Percentiles rank a stretch among this genome's conserved stretches.
Conservation (phyloP, 1,140 invertebrate species). For the Pseudomyrmex flavicornis region DNA sequence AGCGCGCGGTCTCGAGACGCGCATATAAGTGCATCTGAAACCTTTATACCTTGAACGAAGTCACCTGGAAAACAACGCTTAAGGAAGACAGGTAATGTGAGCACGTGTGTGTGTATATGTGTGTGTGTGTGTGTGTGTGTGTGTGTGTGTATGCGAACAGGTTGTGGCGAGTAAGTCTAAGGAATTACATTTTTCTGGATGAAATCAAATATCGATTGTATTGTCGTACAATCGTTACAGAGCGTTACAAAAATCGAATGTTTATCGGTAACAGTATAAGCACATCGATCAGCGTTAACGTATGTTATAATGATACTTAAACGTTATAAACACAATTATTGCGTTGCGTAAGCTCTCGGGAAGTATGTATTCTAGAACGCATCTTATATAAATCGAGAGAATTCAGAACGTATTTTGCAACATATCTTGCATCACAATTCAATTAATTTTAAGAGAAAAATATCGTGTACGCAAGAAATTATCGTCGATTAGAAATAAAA, state of each 20-base stretch:
- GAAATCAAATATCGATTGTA: slow-evolving; percentile 68
- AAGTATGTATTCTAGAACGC: slow-evolving; percentile 1
- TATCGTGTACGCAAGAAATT: neutral
- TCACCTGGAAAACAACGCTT: slow-evolving; percentile 58
- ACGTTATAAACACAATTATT: slow-evolving; percentile 41
- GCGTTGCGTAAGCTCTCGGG: slow-evolving; percentile 28
- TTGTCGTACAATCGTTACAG: slow-evolving; percentile 66
- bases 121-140: neutral
- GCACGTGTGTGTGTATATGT: neutral
- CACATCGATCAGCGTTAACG: slow-evolving; percentile 5
- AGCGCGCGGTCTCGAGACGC: slow-evolving; percentile 21
- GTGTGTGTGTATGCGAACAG: neutral
- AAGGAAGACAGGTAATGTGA: slow-evolving; percentile 39
- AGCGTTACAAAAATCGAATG: slow-evolving; percentile 1
- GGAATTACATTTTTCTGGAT: slow-evolving; percentile 14
- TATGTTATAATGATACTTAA: neutral
- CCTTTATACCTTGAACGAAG: slow-evolving; percentile 42
- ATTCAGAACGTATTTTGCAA: slow-evolving; percentile 9
- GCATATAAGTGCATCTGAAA: slow-evolving; percentile 46
- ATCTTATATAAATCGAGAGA: neutral
- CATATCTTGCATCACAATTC: neutral
- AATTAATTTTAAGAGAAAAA: neutral
- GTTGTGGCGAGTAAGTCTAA: slow-evolving; percentile 38
- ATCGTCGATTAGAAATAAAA: neutral
- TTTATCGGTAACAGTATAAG: slow-evolving; percentile 18